Conservation (phyloP, 2,797 vertebrate species). For the Crypturellus tataupa region DNA sequence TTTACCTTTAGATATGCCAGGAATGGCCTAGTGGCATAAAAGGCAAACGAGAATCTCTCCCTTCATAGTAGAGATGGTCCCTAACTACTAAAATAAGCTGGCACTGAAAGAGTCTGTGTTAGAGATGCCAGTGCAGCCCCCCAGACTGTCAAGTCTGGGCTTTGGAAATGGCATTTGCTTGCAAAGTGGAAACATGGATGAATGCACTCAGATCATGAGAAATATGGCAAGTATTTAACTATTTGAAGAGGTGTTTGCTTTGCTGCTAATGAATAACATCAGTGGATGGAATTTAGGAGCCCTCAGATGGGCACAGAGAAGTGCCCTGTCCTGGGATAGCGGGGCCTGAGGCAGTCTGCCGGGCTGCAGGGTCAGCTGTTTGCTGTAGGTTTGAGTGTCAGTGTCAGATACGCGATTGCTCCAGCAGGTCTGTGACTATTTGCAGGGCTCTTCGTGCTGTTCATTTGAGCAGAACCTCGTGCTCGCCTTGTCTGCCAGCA, state of each 20-base stretch:
- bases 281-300: not conserved
- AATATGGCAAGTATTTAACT: not conserved
- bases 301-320: not conserved
- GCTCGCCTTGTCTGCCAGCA: not conserved
- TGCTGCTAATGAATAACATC: not conserved
- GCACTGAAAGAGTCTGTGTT: not conserved
- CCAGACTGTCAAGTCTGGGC: not conserved
- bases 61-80: not conserved
- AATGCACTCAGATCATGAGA: not conserved
- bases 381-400: not conserved
- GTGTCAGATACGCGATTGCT: accelerated
- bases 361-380: not conserved
- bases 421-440: accelerated
- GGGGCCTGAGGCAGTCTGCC: not conserved
- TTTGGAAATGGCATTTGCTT: not conserved
- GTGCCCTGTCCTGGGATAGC: not conserved
- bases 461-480: not conserved
- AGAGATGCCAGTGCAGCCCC: accelerated
- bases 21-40: not conserved
- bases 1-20: not conserved
- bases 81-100: not conserved
- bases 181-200: not conserved
- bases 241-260: not conserved
- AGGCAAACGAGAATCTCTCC: not conserved
- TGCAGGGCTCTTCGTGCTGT: too few relatives aligned